Base-by-base conservation (phyloP, 1,140 invertebrate species). In the Caerostris darwini region DNA sequence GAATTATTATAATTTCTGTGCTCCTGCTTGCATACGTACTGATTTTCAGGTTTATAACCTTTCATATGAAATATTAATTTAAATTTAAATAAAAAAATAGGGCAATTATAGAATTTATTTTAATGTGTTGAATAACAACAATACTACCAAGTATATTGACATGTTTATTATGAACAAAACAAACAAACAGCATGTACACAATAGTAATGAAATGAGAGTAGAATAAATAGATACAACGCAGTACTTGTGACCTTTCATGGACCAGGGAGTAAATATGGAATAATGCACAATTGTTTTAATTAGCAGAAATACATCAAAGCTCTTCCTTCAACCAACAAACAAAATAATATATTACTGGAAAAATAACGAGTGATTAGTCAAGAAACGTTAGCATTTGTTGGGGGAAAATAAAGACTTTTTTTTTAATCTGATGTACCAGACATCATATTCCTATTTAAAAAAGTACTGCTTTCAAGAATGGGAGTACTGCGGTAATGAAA, bases 141-240 rank as follows among this genome's bases (percentile, higher is more conserved):
- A 77, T 50, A 0, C 53, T 34, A 77, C 71, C 34, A 53, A 50
- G 5, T 53, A 12, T 50, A 10, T 77, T 12, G 71, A 77, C 71
- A 19, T 69, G 58, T 94, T 94, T 94, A 90, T 90, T 81, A 90
- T 87, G 57, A 67, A 94, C 88, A 67, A 90, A 94, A 90, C 71
- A 82, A 81, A 94, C 93, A 94, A 94, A 94, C 85, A 90, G 93
- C 93, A 94, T 94, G 61, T 94, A 94, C 93, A 94, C 81, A 94
- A 57, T 58, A 83, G 85, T 90, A 90, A 94, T 94, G 93, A 94
- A 94, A 94, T 94, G 93, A 94, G 54, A 83, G 53, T 77, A 94
- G 93, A 94, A 94, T 94, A 94, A 94, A 94, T 94, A 94, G 86
- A 58, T 83, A 90, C 87, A 83, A 90, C 92, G 85, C 87, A 89